Conservation (phyloP, 2,888 invertebrate species). For the Amblyteles armatorius region DNA sequence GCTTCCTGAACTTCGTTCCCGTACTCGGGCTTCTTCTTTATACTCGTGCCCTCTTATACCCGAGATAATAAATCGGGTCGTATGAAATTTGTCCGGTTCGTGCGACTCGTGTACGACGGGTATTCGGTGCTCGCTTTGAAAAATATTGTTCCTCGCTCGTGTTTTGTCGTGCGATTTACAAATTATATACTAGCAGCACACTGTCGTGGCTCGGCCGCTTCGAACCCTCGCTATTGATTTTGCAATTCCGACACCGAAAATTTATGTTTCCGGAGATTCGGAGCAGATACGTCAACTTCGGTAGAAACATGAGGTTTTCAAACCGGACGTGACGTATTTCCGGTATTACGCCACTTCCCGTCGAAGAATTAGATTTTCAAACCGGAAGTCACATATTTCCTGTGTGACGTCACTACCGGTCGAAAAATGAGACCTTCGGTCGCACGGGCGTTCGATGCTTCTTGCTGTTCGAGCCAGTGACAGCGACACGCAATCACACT, state of each 20-base stretch:
- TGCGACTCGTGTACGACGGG: not conserved
- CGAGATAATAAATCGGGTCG: conserved; percentile 25
- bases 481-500: not conserved
- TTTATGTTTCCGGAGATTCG: not conserved
- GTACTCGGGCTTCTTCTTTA: not conserved
- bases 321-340: not conserved
- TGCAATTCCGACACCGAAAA: not conserved
- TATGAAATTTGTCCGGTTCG: conserved; percentile 18
- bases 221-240: not conserved
- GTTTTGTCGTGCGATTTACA: not conserved
- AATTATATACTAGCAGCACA: not conserved
- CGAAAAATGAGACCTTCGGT: no score
- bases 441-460: no score
- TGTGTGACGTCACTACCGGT: no score
- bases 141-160: not conserved
- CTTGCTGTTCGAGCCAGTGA: no score
- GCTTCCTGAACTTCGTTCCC: conserved; percentile 5
- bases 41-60: not conserved
- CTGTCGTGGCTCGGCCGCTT: not conserved
- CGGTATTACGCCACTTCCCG: no score
- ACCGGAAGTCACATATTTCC: no score
- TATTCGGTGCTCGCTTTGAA: not conserved
- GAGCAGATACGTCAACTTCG: not conserved
- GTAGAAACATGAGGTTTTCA: not conserved
- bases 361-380: no score